These are phyloP conservation scores for Neogobius melanostomus DNA, from an alignment of 2,113 vertebrate species.

Conservation along the genomic window DNA sequence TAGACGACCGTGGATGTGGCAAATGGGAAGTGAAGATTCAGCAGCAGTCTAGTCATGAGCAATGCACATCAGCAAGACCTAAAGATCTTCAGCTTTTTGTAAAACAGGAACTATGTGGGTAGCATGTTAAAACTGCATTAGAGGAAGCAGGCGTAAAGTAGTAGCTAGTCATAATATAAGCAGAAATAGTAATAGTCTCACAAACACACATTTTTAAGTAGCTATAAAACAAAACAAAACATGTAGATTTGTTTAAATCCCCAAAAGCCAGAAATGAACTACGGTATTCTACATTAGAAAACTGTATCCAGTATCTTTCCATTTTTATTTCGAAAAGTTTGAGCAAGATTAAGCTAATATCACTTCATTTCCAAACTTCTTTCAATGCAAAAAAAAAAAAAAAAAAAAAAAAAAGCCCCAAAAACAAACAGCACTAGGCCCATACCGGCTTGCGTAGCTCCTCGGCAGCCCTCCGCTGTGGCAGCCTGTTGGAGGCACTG, in stretches of 20 bases:
- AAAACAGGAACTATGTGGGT: neutral
- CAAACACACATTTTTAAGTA: neutral
- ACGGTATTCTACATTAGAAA: no score
- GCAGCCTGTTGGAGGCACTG: constrained; percentile 79
- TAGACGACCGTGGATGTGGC: constrained; percentile 10
- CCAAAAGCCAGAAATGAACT: no score
- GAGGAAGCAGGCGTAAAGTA: neutral
- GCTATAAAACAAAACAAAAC: no score
- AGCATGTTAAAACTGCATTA: neutral
- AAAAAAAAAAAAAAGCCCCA: no score
- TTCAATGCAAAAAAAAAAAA: no score
- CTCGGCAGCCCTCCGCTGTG: constrained; percentile 87
- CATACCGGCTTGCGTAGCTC: constrained; percentile 92
- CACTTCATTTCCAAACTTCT: no score
- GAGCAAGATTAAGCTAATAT: no score
- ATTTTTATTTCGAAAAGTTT: no score
- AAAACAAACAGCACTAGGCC: neutral
- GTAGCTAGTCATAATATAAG: neutral
- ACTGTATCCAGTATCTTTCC: no score
- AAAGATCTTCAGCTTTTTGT: neutral
- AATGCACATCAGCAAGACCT: neutral
- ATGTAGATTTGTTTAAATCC: no score
- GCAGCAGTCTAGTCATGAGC: neutral
- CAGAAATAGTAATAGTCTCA: neutral
- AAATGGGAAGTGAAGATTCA: constrained; percentile 27